Evolutionary conservation across 2,113 vertebrate species (phyloP).

Genomic region (Pagrus major): DNA sequence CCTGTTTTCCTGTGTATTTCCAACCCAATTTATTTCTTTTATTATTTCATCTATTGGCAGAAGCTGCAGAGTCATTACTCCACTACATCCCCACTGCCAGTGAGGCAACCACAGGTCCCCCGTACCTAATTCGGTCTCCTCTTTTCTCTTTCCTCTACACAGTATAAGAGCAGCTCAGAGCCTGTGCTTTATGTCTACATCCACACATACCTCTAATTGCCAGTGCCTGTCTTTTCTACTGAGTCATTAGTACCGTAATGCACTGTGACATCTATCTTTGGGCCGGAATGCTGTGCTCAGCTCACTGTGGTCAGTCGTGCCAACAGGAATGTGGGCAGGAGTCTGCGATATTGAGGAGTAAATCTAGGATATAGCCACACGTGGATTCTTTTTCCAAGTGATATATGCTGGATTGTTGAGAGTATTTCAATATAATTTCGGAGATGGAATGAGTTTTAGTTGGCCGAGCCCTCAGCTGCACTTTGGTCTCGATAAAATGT

Average conservation of each 20-base stretch:
- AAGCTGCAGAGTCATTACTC: constrained; percentile 45
- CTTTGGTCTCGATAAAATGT: background rate
- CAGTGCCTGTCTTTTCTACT: constrained; percentile 67
- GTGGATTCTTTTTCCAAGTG: background rate
- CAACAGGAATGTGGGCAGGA: constrained; percentile 37
- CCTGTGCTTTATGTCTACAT: constrained; percentile 49
- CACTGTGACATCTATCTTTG: constrained; percentile 74
- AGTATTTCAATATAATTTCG: constrained; percentile 12
- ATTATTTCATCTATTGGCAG: constrained; percentile 40
- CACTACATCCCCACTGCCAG: constrained; percentile 21
- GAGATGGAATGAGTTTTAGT: constrained; percentile 7
- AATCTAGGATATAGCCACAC: constrained; percentile 32
- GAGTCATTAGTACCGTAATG: constrained; percentile 74
- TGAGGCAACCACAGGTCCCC: constrained; percentile 20
- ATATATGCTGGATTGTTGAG: constrained; percentile 23
- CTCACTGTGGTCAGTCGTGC: constrained; percentile 53
- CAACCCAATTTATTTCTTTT: constrained; percentile 26
- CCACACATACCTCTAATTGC: constrained; percentile 72
- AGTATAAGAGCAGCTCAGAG: constrained; percentile 35
- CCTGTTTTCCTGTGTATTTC: constrained; percentile 20
- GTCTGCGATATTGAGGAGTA: constrained; percentile 21
- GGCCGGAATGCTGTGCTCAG: constrained; percentile 71
- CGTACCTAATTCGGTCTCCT: constrained; percentile 18
- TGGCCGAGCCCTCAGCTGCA: background rate
- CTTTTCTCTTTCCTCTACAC: constrained; percentile 23